Evolutionary conservation across 2,797 vertebrate species (phyloP), one percentile per base, ranked within the genome.

Genomic region (Squalus acanthias): DNA sequence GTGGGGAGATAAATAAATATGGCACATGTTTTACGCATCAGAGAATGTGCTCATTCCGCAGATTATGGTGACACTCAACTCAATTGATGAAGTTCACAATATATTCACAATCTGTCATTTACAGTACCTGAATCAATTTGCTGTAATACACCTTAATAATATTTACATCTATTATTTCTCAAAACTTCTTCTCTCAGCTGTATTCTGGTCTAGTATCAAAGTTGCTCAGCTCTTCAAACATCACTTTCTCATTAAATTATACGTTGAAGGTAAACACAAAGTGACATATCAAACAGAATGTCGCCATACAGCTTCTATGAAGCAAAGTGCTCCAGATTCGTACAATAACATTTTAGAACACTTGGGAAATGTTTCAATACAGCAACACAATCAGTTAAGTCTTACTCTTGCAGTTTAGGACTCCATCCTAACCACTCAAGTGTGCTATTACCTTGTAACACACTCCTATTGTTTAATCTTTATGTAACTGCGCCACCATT

Each of bases 11-110:
- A 15, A 53, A 39, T 72, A 96, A 39, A 57, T 74, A 96, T 24
- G 63, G 92, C 89, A 60, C 76, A 96, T 53, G 96, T 96, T 89
- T 96, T 96, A 79, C 57, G 76, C 88, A 96, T 76, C 60, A 89
- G 26, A 82, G 50, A 93, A 96, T 60, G 96, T 79, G 60, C 65
- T 93, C 94, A 96, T 88, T n/a, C 33, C 15, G 60, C 50, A 92
- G 29, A 63, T 67, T 15, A n/a, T 65, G 3, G 57, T 10, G 33
- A 65, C 60, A 92, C 1, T 0, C 17, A 85, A 13, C 46, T 33
- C 89, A 92, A 91, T 24, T 65, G 33, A 33, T 65, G n/a, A 39
- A 65, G 60, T 92, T 92, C 29, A 92, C 29, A 85, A 39, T 20
- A 1, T n/a, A 29, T 29, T 88, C 9, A 85, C 39, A 57, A 33